Percentiles rank a stretch among this genome's conserved stretches.
phyloP scores from a whole-genome alignment of 2,113 vertebrate genomes.

The Tautogolabrus adspersus region DNA sequence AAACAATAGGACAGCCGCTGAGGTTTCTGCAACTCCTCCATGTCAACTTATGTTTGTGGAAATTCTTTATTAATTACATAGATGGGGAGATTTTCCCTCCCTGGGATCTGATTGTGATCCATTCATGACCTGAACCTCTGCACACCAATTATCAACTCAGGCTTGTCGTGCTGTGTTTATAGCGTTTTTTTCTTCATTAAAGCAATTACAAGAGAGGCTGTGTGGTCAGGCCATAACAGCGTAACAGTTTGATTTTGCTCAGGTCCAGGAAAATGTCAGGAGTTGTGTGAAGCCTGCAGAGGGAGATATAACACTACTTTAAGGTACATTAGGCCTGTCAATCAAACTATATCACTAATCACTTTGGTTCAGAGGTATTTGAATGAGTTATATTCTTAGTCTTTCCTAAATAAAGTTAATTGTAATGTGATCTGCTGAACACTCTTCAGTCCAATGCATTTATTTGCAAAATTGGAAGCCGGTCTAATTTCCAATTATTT shows the following conservation, averaged over 20 bases:
- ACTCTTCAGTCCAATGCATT: background rate
- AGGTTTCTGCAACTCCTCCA: constrained; percentile 46
- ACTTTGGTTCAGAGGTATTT: background rate
- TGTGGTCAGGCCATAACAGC: constrained; percentile 1
- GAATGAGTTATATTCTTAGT: too few species aligned
- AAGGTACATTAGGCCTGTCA: background rate
- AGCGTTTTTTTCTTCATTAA: background rate
- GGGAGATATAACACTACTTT: constrained; percentile 42
- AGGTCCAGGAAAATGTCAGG: background rate
- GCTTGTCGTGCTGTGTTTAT: background rate
- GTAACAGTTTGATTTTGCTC: constrained; percentile 16
- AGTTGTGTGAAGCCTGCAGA: constrained; percentile 50
- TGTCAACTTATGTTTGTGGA: constrained; percentile 41
- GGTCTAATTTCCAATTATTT: background rate
- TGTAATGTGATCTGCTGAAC: background rate
- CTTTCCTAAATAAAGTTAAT: too few species aligned
- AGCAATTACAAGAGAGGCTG: constrained; percentile 11
- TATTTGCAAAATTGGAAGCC: background rate
- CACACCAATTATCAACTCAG: background rate
- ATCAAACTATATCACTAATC: background rate
- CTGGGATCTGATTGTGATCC: constrained; percentile 12
- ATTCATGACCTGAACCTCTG: constrained; percentile 7
- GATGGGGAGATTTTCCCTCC: constrained; percentile 20
- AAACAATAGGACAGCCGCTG: constrained; percentile 62
- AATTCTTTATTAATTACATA: constrained; percentile 45